Conservation (phyloP, 2,797 vertebrate species). For the Diceros bicornis region DNA sequence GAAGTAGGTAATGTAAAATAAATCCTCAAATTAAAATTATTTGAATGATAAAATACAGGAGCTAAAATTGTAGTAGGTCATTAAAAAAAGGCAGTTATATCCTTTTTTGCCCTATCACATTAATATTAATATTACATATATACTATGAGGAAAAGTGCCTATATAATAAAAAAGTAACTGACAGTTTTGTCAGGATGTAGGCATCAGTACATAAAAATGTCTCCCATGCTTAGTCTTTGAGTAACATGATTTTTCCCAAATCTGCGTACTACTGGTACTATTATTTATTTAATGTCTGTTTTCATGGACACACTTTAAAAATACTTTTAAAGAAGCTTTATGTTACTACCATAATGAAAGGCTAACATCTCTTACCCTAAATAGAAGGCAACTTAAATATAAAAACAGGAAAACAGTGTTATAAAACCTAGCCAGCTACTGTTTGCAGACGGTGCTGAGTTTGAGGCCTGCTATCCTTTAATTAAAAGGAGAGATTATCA, state of each 20-base stretch:
- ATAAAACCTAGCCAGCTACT: constrained; percentile 17
- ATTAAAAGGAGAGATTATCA: neutral
- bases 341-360: neutral
- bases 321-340: neutral
- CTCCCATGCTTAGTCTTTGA: neutral
- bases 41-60: neutral
- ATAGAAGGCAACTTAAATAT: neutral
- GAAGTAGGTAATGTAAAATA: constrained; percentile 8
- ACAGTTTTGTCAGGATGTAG: neutral
- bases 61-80: neutral
- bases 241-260: neutral
- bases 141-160: neutral
- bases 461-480: neutral
- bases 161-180: neutral
- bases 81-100: neutral
- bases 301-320: neutral
- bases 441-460: neutral
- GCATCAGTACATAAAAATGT: neutral
- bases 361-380: neutral
- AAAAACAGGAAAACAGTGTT: neutral
- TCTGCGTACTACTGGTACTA: neutral
- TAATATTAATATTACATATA: neutral
- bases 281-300: neutral
- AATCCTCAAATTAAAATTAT: constrained; percentile 16
- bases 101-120: neutral